A percentile compares a stretch with the other conserved stretches of the same genome.
These are phyloP conservation scores for Acanthisitta chloris DNA, from an alignment of 2,113 vertebrate species.

Conservation along the genomic window DNA sequence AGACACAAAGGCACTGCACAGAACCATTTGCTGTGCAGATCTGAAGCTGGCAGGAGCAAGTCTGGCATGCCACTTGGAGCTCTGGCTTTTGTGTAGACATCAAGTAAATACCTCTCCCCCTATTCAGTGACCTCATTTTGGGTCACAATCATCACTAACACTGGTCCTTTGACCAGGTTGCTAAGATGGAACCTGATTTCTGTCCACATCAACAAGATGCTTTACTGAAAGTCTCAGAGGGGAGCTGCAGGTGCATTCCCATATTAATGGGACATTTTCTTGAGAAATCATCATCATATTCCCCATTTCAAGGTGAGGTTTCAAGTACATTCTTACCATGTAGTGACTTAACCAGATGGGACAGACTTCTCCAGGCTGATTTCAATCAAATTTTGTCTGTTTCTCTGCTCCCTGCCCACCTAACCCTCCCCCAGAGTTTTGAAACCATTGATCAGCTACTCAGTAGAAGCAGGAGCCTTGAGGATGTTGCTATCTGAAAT, in stretches of 20 bases:
- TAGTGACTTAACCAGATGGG: not conserved
- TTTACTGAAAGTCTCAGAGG: not conserved
- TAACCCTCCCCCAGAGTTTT: not conserved
- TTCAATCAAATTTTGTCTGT: not conserved
- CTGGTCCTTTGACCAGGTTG: not conserved
- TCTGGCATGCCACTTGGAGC: not conserved
- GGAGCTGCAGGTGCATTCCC: not conserved
- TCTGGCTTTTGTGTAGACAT: not conserved
- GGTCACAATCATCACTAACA: not conserved
- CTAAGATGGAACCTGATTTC: not conserved
- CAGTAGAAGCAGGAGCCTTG: not conserved
- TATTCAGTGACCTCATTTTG: not conserved
- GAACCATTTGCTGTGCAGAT: not conserved
- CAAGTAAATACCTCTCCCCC: not conserved
- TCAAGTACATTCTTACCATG: not conserved
- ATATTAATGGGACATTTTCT: not conserved
- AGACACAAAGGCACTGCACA: too few species aligned
- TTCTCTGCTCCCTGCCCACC: not conserved
- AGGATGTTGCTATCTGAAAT: not conserved
- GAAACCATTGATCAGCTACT: not conserved
- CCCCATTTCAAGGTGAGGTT: not conserved
- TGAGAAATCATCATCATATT: not conserved
- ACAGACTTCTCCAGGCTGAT: not conserved
- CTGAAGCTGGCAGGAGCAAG: not conserved
- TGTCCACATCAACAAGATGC: not conserved